phyloP scores from a whole-genome alignment of 2,113 vertebrate species.

The Pontoporia blainvillei region DNA sequence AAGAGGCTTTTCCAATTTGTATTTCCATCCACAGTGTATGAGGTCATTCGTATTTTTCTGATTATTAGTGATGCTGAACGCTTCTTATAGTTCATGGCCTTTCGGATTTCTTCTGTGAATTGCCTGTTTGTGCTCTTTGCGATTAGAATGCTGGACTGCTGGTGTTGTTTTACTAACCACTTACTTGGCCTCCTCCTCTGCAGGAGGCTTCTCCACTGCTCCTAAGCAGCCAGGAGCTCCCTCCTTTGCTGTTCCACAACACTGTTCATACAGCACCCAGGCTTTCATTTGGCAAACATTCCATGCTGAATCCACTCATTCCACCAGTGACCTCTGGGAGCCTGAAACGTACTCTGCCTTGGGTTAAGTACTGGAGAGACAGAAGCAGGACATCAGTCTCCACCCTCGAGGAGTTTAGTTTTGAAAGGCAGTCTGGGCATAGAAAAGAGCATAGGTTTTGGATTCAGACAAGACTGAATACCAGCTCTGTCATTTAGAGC shows the following conservation, averaged over 20 bases:
- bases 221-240: neutral
- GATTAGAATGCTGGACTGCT: neutral
- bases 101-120: neutral
- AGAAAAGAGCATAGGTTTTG: neutral
- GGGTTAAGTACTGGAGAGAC: neutral
- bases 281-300: neutral
- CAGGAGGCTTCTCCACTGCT: neutral
- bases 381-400: neutral
- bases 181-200: neutral
- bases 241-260: neutral
- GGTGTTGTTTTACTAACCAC: neutral
- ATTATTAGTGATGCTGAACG: neutral
- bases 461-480: constrained; percentile 9
- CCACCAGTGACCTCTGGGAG: neutral
- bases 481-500: neutral
- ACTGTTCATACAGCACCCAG: neutral
- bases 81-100: neutral
- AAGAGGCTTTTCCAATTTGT: neutral
- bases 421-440: neutral
- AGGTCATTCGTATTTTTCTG: constrained; percentile 8
- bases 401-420: neutral
- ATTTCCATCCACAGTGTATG: neutral
- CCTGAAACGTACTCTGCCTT: neutral
- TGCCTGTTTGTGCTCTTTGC: neutral
- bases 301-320: neutral